Percentiles rank a stretch among this genome's conserved stretches.
Evolutionary conservation across 2,113 vertebrate genomes (phyloP).

Genomic region (Machaerirhynchus nigripectus): DNA sequence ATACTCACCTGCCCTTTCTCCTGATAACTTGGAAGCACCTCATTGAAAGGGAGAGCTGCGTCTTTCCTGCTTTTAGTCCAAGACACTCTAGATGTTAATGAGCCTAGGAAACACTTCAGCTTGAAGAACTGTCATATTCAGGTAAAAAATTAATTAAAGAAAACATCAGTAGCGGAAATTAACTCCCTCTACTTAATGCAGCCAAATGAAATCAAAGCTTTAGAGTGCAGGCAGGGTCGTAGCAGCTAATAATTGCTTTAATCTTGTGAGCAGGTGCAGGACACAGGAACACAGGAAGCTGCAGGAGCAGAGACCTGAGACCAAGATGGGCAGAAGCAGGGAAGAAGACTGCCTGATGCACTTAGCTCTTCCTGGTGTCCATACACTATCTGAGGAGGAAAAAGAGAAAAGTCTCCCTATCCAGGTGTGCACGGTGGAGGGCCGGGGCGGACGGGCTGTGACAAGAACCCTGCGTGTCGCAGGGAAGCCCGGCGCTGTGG

Average conservation of each 20-base stretch:
- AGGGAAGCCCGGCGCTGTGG: neutral
- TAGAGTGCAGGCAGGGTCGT: neutral
- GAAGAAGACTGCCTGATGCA: neutral
- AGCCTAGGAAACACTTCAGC: neutral
- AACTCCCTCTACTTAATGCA: neutral
- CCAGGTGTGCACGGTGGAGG: neutral
- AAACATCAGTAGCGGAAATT: neutral
- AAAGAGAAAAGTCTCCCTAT: neutral
- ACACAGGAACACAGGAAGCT: neutral
- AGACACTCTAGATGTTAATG: neutral
- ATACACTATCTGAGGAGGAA: accelerated
- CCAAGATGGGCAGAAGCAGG: neutral
- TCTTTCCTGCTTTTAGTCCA: neutral
- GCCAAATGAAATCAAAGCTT: neutral
- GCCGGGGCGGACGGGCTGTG: neutral
- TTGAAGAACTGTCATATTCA: neutral
- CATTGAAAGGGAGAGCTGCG: neutral
- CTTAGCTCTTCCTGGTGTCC: neutral
- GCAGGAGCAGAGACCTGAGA: neutral
- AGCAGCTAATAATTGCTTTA: too few relatives aligned
- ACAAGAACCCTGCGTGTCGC: too few relatives aligned
- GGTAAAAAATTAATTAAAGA: neutral
- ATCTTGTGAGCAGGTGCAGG: neutral
- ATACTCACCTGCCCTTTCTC: neutral
- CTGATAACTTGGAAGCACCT: neutral